Conservation (phyloP, 30 jellyfish, hydroid and myxozoan genomes). For the Pelagia noctiluca region DNA sequence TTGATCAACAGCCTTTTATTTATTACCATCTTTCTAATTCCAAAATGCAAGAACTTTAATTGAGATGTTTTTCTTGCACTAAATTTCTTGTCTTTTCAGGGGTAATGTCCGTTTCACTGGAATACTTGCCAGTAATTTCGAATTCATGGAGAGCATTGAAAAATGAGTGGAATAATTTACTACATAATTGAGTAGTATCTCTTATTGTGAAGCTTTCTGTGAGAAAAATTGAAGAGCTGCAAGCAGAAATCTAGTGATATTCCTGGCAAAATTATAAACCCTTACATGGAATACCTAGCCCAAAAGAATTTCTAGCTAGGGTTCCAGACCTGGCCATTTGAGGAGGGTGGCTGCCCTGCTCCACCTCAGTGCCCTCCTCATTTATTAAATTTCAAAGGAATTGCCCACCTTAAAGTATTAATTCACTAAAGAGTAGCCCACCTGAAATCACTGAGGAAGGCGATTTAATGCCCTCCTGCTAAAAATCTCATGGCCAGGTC, state of each 20-base stretch:
- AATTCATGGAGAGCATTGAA: neutral
- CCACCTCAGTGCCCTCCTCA: too few species aligned
- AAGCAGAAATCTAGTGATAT: constrained; percentile 2
- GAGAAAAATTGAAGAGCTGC: constrained; percentile 1
- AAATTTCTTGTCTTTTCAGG: neutral
- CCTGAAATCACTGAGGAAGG: too few species aligned
- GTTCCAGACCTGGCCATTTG: too few species aligned
- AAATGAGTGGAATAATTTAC: neutral
- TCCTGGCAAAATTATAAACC: neutral
- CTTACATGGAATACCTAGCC: neutral
- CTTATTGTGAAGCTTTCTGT: neutral
- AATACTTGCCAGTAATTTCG: neutral
- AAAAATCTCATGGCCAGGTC: too few species aligned
- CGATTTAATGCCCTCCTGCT: too few species aligned
- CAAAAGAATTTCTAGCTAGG: neutral
- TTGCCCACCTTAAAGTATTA: too few species aligned
- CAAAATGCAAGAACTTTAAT: neutral
- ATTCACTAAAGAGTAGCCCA: too few species aligned
- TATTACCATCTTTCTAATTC: neutral
- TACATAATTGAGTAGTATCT: neutral
- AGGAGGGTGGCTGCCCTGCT: too few species aligned
- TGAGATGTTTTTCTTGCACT: neutral
- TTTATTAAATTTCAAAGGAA: too few species aligned
- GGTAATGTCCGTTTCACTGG: constrained; percentile 7
- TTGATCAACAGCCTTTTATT: neutral